Base-by-base conservation (phyloP, 2,113 vertebrate genomes). In the Poeciliopsis turrubarensis region DNA sequence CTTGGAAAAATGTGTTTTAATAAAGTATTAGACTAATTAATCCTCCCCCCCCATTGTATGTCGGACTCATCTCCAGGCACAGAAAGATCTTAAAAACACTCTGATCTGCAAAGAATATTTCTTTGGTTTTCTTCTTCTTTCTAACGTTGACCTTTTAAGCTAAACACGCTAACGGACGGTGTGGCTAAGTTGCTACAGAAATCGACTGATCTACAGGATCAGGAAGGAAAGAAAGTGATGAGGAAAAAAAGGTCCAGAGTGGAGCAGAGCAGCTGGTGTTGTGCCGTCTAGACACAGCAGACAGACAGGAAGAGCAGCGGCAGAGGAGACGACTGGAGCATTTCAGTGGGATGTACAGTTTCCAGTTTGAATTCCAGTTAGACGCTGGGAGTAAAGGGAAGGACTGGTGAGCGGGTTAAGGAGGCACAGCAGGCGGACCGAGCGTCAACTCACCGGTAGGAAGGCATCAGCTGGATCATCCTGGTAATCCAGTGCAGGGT, bases 401-500 rank as follows among this genome's bases (percentile, higher is more conserved):
- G 77, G 62, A 11, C 51, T 25, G 51, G 51, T 2, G 25, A 31
- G 71, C 0, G 63, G 47, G 0, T 67, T 61, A 29, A 75, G 25
- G 25, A 77, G 37, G 17, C 17, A 34, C 2, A 34, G 19, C 9
- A 8, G 29, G 29, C 1, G 73, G 57, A n/a, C 65, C 81, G 61
- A 17, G 68, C 82, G 65, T 82, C 65, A 86, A 94, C 95, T 96
- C 92, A 98, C 97, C 95, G 94, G 95, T 81, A 97, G 95, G 88
- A 95, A 95, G 84, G 93, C 93, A 65, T 96, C 95, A 47, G 94
- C 94, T 60, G 90, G 89, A 83, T 98, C 97, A 73, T 95, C 96
- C 86, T 97, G 96, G 92, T 97, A 99, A 92, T 98, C 96, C 0
- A 96, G 88, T 84, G 96, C 96, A 64, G 96, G 87, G 82, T 96